Conservation (phyloP, 2,113 vertebrate genomes). For the Chaenogobius annularis region DNA sequence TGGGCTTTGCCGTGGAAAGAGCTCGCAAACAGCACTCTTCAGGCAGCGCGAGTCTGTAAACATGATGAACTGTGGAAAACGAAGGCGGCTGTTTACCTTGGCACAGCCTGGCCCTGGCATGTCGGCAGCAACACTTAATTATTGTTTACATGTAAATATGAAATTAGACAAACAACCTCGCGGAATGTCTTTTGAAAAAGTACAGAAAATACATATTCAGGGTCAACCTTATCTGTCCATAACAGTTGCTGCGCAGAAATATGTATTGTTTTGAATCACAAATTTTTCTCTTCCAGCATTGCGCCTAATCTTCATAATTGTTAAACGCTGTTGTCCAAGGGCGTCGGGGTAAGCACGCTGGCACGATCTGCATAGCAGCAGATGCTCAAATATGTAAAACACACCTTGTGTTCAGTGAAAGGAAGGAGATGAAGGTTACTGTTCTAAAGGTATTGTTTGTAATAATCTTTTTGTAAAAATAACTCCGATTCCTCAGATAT, state of each 20-base stretch:
- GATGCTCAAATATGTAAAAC: slow-evolving; percentile 77
- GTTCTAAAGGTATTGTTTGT: slow-evolving; percentile 23
- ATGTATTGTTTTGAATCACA: slow-evolving; percentile 78
- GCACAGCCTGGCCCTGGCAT: slow-evolving; percentile 69
- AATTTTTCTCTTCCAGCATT: slow-evolving; percentile 66
- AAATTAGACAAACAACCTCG: slow-evolving; percentile 74
- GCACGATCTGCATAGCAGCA: slow-evolving; percentile 75
- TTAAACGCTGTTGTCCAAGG: slow-evolving; percentile 81
- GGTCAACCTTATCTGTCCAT: slow-evolving; percentile 80
- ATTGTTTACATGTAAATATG: slow-evolving; percentile 79
- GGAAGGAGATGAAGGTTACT: slow-evolving; percentile 35
- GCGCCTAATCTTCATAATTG: slow-evolving; percentile 78
- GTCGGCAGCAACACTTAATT: slow-evolving; percentile 69
- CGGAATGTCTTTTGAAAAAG: slow-evolving; percentile 63
- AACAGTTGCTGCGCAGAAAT: slow-evolving; percentile 70
- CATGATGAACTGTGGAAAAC: slow-evolving; percentile 72
- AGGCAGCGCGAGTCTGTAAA: slow-evolving; percentile 70
- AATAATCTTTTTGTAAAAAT: background rate
- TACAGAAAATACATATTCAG: slow-evolving; percentile 74
- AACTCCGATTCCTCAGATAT: background rate
- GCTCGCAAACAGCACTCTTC: slow-evolving; percentile 67
- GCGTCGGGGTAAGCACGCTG: slow-evolving; percentile 74
- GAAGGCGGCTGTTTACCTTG: slow-evolving; percentile 73
- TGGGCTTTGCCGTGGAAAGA: slow-evolving; percentile 67
- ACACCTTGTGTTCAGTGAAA: slow-evolving; percentile 61